Conservation (phyloP, 2,797 vertebrate species). For the Myotis planiceps region DNA sequence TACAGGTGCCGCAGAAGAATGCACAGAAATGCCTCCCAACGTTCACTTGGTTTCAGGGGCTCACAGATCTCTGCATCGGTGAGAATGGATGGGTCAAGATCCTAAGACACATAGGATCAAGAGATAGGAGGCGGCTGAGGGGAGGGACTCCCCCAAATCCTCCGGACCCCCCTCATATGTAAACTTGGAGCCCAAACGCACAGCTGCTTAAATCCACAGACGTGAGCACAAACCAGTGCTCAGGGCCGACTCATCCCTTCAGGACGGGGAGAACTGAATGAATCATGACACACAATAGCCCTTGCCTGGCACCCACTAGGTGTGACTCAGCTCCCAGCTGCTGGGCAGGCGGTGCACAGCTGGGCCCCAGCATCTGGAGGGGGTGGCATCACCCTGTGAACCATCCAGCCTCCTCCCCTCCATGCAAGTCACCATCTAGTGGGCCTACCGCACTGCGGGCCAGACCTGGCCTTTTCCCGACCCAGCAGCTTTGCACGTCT, state of each 20-base stretch:
- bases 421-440: neutral
- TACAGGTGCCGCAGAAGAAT: neutral
- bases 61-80: neutral
- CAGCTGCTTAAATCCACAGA: neutral
- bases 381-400: neutral
- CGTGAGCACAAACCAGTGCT: neutral
- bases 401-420: neutral
- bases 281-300: slow-evolving; percentile 77
- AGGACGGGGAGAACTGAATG: slow-evolving; percentile 75
- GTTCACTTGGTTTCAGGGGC: neutral
- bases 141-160: neutral
- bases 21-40: neutral
- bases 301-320: neutral
- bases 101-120: neutral
- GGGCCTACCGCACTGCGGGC: neutral
- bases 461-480: neutral
- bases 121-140: neutral
- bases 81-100: neutral
- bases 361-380: slow-evolving; percentile 33
- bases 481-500: neutral
- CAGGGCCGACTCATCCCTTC: slow-evolving; percentile 42
- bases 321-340: slow-evolving; percentile 78
- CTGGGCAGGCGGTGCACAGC: neutral
- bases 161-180: neutral
- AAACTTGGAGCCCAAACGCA: neutral